These are phyloP conservation scores for Penaeus vannamei DNA, from an alignment of 1,140 invertebrate species.

Conservation along the genomic window DNA sequence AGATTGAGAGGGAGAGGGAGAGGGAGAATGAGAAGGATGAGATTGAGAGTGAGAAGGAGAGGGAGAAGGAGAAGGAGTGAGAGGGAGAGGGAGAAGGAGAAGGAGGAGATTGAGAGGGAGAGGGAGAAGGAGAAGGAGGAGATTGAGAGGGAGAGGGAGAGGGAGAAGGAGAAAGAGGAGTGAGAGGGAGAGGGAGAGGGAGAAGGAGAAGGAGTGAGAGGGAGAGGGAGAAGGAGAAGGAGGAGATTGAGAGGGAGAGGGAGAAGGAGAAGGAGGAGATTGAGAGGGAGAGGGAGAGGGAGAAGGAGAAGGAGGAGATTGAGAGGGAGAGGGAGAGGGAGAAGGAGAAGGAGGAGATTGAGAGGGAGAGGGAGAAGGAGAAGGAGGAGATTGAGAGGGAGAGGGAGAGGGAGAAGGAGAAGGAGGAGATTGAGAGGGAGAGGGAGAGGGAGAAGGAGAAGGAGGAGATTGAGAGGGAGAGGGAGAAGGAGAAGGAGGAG, in stretches of 20 bases:
- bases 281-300: no score
- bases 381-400: neutral
- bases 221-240: neutral
- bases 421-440: neutral
- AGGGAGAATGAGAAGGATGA: no score
- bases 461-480: no score
- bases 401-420: neutral
- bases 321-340: neutral
- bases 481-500: neutral
- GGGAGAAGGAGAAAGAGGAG: neutral
- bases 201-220: no score
- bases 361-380: neutral
- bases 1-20: neutral
- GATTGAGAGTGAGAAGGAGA: neutral
- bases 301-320: neutral
- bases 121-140: neutral
- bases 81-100: neutral
- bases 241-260: neutral
- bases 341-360: no score
- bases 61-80: neutral
- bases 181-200: neutral
- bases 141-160: no score
- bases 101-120: neutral
- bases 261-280: neutral
- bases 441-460: neutral